phyloP scores from a whole-genome alignment of 2,888 invertebrate genomes.

The Apodemia hepburni region DNA sequence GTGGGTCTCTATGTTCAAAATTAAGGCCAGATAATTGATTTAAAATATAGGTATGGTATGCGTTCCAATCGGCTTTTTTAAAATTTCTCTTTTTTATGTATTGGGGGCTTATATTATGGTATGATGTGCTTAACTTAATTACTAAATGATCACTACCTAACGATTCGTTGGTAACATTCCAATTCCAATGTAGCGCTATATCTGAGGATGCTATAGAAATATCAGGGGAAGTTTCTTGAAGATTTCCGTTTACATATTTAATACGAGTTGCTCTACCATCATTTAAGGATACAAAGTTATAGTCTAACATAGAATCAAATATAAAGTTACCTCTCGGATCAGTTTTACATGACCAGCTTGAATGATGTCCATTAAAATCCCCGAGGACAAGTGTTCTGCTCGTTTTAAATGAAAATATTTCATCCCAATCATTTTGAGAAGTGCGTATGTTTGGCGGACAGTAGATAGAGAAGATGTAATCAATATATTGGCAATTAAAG shows the following conservation, averaged over 20 bases:
- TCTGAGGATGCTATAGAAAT: neutral
- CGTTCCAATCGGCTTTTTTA: slow-evolving; percentile 3
- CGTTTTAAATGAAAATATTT: neutral
- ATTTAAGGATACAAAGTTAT: slow-evolving; percentile 22
- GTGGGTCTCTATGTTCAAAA: neutral
- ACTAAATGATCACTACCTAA: slow-evolving; percentile 11
- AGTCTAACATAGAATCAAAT: slow-evolving; percentile 21
- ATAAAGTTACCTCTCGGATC: slow-evolving; percentile 25
- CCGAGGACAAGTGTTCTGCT: slow-evolving; percentile 15
- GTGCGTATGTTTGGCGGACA: neutral
- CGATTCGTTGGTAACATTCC: neutral
- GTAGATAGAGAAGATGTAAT: neutral
- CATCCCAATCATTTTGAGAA: neutral
- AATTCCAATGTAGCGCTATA: slow-evolving; percentile 7
- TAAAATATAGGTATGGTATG: neutral
- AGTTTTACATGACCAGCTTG: slow-evolving; percentile 25
- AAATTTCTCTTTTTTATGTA: slow-evolving; percentile 3
- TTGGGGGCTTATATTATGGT: neutral
- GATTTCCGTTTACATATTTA: slow-evolving; percentile 11
- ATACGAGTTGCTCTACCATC: slow-evolving; percentile 23
- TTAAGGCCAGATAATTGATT: neutral
- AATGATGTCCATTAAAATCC: slow-evolving; percentile 27
- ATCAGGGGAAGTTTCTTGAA: slow-evolving; percentile 1
- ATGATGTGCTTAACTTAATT: neutral
- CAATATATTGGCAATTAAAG: neutral